Percentiles rank a stretch among this genome's conserved stretches.
Evolutionary conservation across 2,113 vertebrate species (phyloP).

Genomic region (Onychostoma macrolepis): DNA sequence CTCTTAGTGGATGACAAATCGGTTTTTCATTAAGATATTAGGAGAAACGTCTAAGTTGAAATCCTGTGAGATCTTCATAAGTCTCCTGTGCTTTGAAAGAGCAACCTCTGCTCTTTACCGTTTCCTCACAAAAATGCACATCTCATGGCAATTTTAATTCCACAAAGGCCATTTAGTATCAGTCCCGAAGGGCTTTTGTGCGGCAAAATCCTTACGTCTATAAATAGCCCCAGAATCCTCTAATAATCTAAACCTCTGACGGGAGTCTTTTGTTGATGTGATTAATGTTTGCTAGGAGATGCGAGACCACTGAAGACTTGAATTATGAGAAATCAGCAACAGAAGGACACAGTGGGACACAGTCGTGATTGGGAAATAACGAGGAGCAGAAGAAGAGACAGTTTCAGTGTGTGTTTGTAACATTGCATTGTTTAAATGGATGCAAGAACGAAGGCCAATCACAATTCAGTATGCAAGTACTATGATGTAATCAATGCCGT

Average conservation of each 20-base stretch:
- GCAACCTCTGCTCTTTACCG: neutral
- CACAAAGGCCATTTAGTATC: conserved; percentile 43
- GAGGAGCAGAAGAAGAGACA: conserved; percentile 15
- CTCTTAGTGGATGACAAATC: too few relatives aligned
- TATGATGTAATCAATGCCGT: neutral
- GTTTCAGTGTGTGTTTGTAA: neutral
- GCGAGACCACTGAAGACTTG: neutral
- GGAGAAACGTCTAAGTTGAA: neutral
- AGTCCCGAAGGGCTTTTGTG: conserved; percentile 46
- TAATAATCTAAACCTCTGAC: conserved; percentile 37
- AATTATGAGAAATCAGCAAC: neutral
- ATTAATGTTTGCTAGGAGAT: conserved; percentile 37
- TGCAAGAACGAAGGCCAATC: neutral
- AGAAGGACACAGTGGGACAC: neutral
- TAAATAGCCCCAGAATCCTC: conserved; percentile 48
- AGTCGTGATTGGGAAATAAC: neutral
- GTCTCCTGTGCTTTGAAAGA: neutral
- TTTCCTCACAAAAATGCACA: conserved; percentile 13
- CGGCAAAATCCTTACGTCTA: conserved; percentile 47
- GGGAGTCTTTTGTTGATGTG: conserved; percentile 42
- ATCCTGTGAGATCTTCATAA: neutral
- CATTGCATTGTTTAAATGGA: neutral
- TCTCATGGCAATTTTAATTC: conserved; percentile 44
- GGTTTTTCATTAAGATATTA: neutral
- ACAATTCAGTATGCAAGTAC: neutral